phyloP scores from a whole-genome alignment of 2,113 vertebrate species.

The Salvelinus fontinalis region DNA sequence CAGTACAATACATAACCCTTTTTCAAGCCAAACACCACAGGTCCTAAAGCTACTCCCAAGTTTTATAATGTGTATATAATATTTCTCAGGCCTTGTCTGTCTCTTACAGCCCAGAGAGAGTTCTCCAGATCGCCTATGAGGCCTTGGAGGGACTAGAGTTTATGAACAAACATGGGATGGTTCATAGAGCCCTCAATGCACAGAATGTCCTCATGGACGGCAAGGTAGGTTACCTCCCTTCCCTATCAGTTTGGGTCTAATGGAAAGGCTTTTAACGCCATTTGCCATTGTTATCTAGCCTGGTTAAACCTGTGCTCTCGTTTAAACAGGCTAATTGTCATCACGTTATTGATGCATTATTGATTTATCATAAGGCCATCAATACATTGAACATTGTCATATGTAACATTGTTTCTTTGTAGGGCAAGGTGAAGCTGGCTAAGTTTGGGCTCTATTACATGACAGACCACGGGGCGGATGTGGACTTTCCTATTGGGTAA shows the following conservation, averaged over 20 bases:
- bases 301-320: no score
- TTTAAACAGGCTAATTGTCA: not conserved
- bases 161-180: slow-evolving; percentile 92
- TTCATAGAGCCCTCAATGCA: slow-evolving; percentile 88
- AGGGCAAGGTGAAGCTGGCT: slow-evolving; percentile 92
- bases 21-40: no score
- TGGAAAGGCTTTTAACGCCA: no score
- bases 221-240: slow-evolving; percentile 76
- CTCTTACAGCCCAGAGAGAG: slow-evolving; percentile 76
- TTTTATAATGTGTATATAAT: not conserved
- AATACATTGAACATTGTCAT: no score
- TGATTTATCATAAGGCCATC: no score
- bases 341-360: not conserved
- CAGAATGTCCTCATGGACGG: slow-evolving; percentile 89
- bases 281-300: no score
- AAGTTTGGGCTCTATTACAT: slow-evolving; percentile 99
- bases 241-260: no score
- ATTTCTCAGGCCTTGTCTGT: slow-evolving; percentile 15
- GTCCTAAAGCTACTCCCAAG: not conserved
- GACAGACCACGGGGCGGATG: slow-evolving; percentile 94
- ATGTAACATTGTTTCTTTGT: slow-evolving; percentile 25
- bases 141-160: slow-evolving; percentile 90
- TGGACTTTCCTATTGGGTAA: slow-evolving; percentile 98
- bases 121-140: slow-evolving; percentile 87
- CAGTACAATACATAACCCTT: no score